These are phyloP conservation scores for Acrobasis consociella DNA, from an alignment of 2,888 invertebrate genomes.

Conservation along the genomic window DNA sequence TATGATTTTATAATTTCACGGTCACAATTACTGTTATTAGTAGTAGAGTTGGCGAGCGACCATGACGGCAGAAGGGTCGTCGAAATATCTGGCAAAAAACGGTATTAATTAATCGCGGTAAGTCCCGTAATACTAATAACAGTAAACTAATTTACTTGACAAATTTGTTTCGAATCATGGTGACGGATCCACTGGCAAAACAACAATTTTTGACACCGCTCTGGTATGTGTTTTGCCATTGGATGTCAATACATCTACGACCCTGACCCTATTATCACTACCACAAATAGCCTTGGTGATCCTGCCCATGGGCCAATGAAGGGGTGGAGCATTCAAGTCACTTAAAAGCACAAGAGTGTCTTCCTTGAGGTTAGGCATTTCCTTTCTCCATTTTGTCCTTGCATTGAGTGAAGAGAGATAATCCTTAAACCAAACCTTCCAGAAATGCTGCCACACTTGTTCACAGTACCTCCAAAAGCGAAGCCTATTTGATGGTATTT, in stretches of 20 bases:
- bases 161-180: not conserved
- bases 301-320: constrained; percentile 10
- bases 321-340: constrained; percentile 2
- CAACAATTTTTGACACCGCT: not conserved
- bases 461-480: constrained; percentile 14
- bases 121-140: too few relatives aligned
- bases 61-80: too few relatives aligned
- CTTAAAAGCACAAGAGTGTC: not conserved
- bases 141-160: too few relatives aligned
- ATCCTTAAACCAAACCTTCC: constrained; percentile 10
- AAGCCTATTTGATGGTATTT: constrained; percentile 25
- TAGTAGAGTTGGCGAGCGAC: too few relatives aligned
- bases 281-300: not conserved
- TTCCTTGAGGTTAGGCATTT: not conserved
- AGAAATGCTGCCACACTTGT: constrained; percentile 14
- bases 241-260: not conserved
- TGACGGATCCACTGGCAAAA: not conserved
- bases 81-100: too few relatives aligned
- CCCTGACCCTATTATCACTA: constrained; percentile 7
- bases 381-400: constrained; percentile 8
- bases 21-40: too few relatives aligned
- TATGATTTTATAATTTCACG: too few relatives aligned
- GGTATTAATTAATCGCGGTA: too few relatives aligned
- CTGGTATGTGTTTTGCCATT: not conserved
- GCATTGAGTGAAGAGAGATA: constrained; percentile 10